Conservation (phyloP, 2,797 vertebrate species). For the Myioborus melanocephalus region DNA sequence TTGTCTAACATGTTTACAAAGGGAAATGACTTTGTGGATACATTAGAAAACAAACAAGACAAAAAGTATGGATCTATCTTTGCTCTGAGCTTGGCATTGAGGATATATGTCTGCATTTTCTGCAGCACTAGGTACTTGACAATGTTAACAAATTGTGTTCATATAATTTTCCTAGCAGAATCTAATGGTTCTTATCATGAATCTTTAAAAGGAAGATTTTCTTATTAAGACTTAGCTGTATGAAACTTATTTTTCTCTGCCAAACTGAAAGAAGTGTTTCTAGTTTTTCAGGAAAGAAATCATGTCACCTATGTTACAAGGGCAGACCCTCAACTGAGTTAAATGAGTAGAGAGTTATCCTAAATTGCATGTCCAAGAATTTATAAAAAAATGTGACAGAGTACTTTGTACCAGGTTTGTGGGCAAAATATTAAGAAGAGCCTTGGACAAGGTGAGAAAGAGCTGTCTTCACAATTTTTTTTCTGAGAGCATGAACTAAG, state of each 20-base stretch:
- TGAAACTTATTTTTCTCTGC: constrained; percentile 29
- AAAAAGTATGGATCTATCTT: not conserved
- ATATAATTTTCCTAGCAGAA: not conserved
- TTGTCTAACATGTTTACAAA: not conserved
- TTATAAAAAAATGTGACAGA: not conserved
- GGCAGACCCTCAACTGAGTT: not conserved
- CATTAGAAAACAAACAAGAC: not conserved
- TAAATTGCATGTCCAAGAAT: not conserved
- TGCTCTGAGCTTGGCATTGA: not conserved
- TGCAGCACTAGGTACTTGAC: not conserved
- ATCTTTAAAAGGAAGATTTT: constrained; percentile 45
- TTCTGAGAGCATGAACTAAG: not conserved
- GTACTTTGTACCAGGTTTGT: not conserved
- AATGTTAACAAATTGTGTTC: not conserved
- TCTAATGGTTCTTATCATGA: constrained; percentile 13
- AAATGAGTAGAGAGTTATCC: not conserved
- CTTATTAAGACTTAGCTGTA: not conserved
- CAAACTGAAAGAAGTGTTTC: not conserved
- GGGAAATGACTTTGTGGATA: not conserved
- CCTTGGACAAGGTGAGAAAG: not conserved
- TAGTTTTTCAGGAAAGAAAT: not conserved
- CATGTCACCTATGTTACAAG: not conserved
- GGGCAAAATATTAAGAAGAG: not conserved
- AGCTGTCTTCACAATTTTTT: not conserved
- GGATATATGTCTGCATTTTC: not conserved